Evolutionary conservation across 1,140 invertebrate species (phyloP), one percentile per base, ranked within the genome.

Genomic region (Drosophila rufa): DNA sequence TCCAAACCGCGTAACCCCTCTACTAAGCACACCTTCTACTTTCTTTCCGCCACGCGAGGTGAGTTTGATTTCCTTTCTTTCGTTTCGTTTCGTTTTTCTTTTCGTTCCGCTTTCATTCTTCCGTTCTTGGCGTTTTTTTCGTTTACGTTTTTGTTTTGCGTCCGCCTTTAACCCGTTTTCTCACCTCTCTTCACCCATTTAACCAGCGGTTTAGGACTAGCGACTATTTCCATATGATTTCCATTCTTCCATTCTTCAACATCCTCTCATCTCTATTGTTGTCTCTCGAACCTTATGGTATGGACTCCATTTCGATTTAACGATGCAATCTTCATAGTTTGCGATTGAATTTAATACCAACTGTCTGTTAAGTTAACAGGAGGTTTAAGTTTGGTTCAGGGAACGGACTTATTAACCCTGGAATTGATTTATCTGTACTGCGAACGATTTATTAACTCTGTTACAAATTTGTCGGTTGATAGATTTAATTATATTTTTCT

Each of bases 51-150:
- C 68, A 55, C 61, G 75, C 33, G 81, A 86, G 83, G 83, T 86
- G 83, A 86, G 83, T 86, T 85, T 84, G 69, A 73, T 71, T 82
- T 50, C 46, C 45, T 79, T 83, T 76, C 47, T 62, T 78, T 74
- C 47, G 42, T 75, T 51, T 42, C 25, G 22, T 40, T 36, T 33
- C 30, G 12, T 40, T 25, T 36, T 64, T 74, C 45, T 75, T 75
- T 67, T 50, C 65, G 45, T 73, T 70, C 57, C 66, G 47, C 69
- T 61, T 55, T 66, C 70, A 75, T 76, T 36, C 22, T 76, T 50
- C 14, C 71, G 50, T 75, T 64, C 25, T 36, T 57, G 45, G 42
- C 59, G 59, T 51, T 73, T 50, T 53, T 30, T 30, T 22, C 43
- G 53, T 76, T 59, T 65, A 48, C 67, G 61, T 78, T 60, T 50